These are phyloP conservation scores for Machimus rusticus DNA, from an alignment of 2,888 invertebrate species.

Conservation along the genomic window DNA sequence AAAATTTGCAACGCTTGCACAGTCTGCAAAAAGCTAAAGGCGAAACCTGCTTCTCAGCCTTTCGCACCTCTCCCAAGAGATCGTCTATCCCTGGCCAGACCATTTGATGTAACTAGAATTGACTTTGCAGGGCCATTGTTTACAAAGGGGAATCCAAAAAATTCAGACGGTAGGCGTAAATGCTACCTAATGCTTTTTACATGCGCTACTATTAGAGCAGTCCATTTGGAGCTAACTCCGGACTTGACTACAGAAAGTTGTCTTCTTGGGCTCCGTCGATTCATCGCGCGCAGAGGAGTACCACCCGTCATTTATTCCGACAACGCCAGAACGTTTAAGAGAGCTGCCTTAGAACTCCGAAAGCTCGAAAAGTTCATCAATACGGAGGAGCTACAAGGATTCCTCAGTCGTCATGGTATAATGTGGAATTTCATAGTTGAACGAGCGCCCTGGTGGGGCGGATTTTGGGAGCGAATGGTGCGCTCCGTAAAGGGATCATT, in stretches of 20 bases:
- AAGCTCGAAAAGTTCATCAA: not conserved
- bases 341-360: not conserved
- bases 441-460: not conserved
- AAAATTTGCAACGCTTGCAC: not conserved
- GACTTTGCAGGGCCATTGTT: not conserved
- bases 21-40: not conserved
- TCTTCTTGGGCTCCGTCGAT: not conserved
- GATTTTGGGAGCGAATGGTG: not conserved
- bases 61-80: not conserved
- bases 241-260: not conserved
- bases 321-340: not conserved
- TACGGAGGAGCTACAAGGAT: not conserved
- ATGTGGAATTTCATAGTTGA: constrained; percentile 4
- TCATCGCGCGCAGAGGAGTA: not conserved
- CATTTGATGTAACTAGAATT: not conserved
- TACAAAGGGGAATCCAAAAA: not conserved
- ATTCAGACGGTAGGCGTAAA: not conserved
- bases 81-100: not conserved
- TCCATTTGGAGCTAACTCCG: not conserved
- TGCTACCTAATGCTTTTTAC: not conserved
- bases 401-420: not conserved
- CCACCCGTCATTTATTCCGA: not conserved
- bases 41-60: not conserved
- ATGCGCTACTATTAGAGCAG: not conserved
- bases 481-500: not conserved